Evolutionary conservation across 2,888 invertebrate species (phyloP), one percentile per base, ranked within the genome.

Genomic region (Atrina japonica): DNA sequence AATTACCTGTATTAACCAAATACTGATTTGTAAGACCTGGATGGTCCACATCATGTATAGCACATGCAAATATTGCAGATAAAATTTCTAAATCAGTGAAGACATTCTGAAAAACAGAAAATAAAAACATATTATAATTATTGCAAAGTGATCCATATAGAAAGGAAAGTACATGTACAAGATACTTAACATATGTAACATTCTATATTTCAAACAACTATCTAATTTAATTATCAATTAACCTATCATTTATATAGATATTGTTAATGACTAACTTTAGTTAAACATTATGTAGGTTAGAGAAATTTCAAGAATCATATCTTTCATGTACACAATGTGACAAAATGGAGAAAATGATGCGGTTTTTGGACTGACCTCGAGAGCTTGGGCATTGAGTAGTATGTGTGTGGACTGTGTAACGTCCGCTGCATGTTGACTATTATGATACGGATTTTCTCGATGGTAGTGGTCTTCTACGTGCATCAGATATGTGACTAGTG

Each of bases 11-110:
- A 93, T 98, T 98, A 91, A 99, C 96, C 89, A 99, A 95, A 93
- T 97, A 99, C 93, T 99, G 99, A 93, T 99, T 99, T 86, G 99
- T 99, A 89, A 99, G 95, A 83, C 99, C 99, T 60, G 99, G 99
- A 93, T 99, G 99, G 92, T 99, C 99, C 65, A 99, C 99, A 91
- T 99, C 99, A 92, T 99, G 99, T 86, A 99, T 96, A 86, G 98
- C 97, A 70, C 98, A 98, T 63, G 99, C 98, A 91, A 99, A 99
- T 71, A 99, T 93, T 29, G 99, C 98, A 11, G 99, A 96, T 88
- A 98, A 95, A 82, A 97, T 94, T 92, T 99, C 99, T 84, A 99
- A 91, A 66, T 98, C 97, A 64, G 98, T 97, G 92, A 99, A 99
- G 72, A 99, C 98, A 82, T 97, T 97, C 94, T 94, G 91, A 67